phyloP scores from a whole-genome alignment of 2,113 vertebrate species.

The Okapia johnstoni region DNA sequence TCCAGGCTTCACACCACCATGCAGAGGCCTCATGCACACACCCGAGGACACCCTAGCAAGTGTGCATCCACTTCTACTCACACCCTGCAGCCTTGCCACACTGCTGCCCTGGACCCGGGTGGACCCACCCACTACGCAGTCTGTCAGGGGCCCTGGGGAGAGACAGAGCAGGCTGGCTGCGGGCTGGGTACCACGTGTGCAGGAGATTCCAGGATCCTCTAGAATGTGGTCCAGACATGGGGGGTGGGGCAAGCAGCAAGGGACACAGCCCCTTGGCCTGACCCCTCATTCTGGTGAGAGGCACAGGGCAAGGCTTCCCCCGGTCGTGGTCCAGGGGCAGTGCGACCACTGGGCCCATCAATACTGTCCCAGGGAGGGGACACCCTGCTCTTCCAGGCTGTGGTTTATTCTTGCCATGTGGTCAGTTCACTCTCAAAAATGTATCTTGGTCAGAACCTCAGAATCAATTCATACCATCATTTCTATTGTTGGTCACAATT shows the following conservation, averaged over 20 bases:
- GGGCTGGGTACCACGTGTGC: neutral
- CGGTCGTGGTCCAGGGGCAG: accelerated
- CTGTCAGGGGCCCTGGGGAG: neutral
- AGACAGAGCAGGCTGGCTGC: neutral
- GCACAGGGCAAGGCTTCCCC: neutral
- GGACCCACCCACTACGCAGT: neutral
- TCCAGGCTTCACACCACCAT: neutral
- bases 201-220: neutral
- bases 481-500: neutral
- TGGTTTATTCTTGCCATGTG: neutral
- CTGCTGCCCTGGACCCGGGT: neutral
- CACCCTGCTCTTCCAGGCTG: neutral
- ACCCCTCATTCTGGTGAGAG: neutral
- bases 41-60: neutral
- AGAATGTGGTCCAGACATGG: neutral
- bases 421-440: neutral
- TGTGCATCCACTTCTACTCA: too few relatives aligned
- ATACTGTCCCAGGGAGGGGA: accelerated
- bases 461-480: neutral
- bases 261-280: accelerated
- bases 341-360: neutral
- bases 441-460: neutral
- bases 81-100: neutral
- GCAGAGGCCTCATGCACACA: neutral
- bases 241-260: accelerated